Percentiles rank a stretch among this genome's conserved stretches.
Conservation (phyloP, 2,797 vertebrate genomes). For the Characodon lateralis region DNA sequence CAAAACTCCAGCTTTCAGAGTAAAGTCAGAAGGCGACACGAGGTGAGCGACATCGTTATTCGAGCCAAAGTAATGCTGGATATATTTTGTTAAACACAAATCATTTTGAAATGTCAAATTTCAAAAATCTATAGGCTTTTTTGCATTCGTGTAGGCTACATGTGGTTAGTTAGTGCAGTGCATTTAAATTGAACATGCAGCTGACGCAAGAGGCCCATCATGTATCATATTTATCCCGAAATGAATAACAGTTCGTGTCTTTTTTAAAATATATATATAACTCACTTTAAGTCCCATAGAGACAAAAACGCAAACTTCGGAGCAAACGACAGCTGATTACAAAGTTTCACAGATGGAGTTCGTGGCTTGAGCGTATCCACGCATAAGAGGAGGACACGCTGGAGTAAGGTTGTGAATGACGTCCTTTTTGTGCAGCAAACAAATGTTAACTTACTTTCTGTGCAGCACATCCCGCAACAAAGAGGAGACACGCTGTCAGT, state of each 20-base stretch:
- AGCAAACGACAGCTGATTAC: slow-evolving; percentile 41
- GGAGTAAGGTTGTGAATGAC: slow-evolving; percentile 40
- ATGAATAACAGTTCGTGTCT: neutral
- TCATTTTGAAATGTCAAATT: neutral
- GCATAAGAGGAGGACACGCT: slow-evolving; percentile 41
- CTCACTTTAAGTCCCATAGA: neutral
- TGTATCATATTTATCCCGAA: slow-evolving; percentile 28
- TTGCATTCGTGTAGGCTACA: slow-evolving; percentile 5
- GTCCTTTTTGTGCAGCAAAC: slow-evolving; percentile 2
- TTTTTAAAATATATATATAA: neutral
- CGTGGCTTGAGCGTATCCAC: slow-evolving; percentile 21
- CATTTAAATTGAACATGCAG: slow-evolving; percentile 28
- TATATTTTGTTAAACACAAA: neutral
- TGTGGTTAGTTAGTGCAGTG: slow-evolving; percentile 1
- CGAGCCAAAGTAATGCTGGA: neutral
- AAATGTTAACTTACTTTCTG: slow-evolving; percentile 81
- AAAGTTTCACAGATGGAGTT: slow-evolving; percentile 22
- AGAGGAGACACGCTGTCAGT: slow-evolving; percentile 75
- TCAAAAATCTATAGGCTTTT: neutral
- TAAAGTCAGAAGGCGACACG: neutral
- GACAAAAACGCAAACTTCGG: neutral
- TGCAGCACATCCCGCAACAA: slow-evolving; percentile 76
- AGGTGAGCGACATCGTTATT: slow-evolving; percentile 8
- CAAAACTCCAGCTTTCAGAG: no score
- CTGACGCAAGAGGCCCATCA: neutral